These are phyloP conservation scores for Druon quercuslanigerum DNA, from an alignment of 1,140 invertebrate species.

Conservation along the genomic window DNA sequence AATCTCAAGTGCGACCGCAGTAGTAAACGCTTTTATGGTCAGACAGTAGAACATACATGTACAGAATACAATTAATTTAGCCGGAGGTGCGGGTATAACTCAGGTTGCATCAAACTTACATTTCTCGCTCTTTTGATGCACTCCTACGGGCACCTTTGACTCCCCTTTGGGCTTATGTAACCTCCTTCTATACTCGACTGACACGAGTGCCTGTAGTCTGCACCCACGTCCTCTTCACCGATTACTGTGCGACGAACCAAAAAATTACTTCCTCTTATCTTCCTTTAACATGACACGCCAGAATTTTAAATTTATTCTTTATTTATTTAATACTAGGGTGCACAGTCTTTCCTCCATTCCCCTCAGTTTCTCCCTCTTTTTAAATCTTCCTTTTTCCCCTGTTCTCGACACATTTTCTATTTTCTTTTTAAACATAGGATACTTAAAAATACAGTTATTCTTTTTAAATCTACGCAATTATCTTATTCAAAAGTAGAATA, in stretches of 20 bases:
- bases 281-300: no score
- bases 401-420: no score
- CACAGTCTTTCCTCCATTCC: no score
- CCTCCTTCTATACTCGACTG: conserved; percentile 25
- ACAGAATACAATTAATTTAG: conserved; percentile 11
- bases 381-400: no score
- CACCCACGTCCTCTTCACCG: conserved; percentile 26
- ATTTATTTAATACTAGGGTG: no score
- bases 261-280: no score
- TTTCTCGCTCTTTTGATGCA: conserved; percentile 23
- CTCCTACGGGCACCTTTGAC: conserved; percentile 20
- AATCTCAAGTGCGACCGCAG: conserved; percentile 25
- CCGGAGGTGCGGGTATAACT: conserved; percentile 16
- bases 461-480: no score
- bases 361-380: no score
- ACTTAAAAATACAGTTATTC: no score
- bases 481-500: no score
- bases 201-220: background rate
- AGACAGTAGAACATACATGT: conserved; percentile 9
- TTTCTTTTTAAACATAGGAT: no score
- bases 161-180: conserved; percentile 9
- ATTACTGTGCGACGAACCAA: conserved; percentile 13
- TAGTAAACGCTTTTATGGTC: conserved; percentile 31
- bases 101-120: conserved; percentile 15
- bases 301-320: no score